Evolutionary conservation across 2,888 invertebrate species (phyloP).

Genomic region (Onchidella celtica): DNA sequence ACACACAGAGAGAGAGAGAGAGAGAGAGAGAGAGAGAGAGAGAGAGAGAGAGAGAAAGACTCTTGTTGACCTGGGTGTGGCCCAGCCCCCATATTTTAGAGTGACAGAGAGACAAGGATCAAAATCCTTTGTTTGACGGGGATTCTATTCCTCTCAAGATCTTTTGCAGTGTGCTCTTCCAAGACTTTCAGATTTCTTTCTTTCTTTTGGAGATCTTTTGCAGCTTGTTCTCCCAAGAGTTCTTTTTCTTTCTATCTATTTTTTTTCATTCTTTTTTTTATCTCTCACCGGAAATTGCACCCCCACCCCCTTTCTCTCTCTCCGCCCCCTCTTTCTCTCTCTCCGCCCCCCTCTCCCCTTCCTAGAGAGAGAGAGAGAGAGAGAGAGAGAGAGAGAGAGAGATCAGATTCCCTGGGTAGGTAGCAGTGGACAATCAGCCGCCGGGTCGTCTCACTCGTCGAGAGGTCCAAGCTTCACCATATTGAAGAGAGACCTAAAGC

Average conservation of each 20-base stretch:
- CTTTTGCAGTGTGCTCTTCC: no score
- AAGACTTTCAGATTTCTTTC: background rate
- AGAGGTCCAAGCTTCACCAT: no score
- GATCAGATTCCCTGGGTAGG: background rate
- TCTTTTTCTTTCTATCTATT: no score
- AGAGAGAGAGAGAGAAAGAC: background rate
- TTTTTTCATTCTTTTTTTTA: background rate
- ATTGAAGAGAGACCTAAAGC: no score
- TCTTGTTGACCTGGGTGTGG: no score
- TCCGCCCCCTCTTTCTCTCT: constrained; percentile 5
- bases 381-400: constrained; percentile 18
- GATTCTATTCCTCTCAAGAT: no score
- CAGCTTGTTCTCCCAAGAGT: background rate
- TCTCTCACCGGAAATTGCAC: background rate
- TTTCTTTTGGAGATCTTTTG: background rate
- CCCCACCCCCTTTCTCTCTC: background rate
- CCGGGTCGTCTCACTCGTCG: no score
- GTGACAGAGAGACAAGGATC: no score
- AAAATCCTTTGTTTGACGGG: no score
- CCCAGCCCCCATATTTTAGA: no score
- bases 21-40: background rate
- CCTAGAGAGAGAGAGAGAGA: constrained; percentile 5
- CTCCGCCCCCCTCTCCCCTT: constrained; percentile 10
- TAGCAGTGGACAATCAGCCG: background rate
- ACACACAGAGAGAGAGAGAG: constrained; percentile 15